Evolutionary conservation across 2,888 invertebrate genomes (phyloP).

Genomic region (Quadriops clusia): DNA sequence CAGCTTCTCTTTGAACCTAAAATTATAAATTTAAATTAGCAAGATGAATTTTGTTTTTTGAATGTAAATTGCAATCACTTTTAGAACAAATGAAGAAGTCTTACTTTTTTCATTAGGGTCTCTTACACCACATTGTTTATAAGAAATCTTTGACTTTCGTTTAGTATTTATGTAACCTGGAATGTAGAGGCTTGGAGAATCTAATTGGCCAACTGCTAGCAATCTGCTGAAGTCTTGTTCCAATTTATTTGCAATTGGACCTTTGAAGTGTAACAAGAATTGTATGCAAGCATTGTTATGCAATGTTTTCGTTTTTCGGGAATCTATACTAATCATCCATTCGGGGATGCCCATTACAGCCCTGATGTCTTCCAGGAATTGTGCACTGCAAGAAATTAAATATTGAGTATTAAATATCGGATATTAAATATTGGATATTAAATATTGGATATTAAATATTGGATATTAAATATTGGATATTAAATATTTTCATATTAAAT

Average conservation of each 20-base stretch:
- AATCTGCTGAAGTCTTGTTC: slow-evolving; percentile 72
- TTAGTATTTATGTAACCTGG: slow-evolving; percentile 64
- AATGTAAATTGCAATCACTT: no score
- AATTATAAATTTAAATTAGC: no score
- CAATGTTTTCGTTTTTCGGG: slow-evolving; percentile 62
- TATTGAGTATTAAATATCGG: slow-evolving; percentile 3
- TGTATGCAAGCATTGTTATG: slow-evolving; percentile 74
- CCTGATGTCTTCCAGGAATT: slow-evolving; percentile 72
- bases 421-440: neutral
- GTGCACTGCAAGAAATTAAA: slow-evolving; percentile 47
- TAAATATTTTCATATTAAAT: no score
- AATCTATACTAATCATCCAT: slow-evolving; percentile 82
- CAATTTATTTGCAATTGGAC: slow-evolving; percentile 63
- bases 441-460: slow-evolving; percentile 4
- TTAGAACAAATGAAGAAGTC: no score
- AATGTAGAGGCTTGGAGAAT: slow-evolving; percentile 62
- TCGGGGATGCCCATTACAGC: slow-evolving; percentile 75
- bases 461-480: neutral
- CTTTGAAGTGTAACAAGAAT: slow-evolving; percentile 76
- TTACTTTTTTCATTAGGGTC: slow-evolving; percentile 56
- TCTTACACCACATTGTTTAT: slow-evolving; percentile 62
- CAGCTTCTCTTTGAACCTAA: no score
- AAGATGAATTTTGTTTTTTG: no score
- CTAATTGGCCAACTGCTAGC: slow-evolving; percentile 60
- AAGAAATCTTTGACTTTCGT: slow-evolving; percentile 57